Conservation (phyloP, 2,888 invertebrate species). For the Noctua pronuba region DNA sequence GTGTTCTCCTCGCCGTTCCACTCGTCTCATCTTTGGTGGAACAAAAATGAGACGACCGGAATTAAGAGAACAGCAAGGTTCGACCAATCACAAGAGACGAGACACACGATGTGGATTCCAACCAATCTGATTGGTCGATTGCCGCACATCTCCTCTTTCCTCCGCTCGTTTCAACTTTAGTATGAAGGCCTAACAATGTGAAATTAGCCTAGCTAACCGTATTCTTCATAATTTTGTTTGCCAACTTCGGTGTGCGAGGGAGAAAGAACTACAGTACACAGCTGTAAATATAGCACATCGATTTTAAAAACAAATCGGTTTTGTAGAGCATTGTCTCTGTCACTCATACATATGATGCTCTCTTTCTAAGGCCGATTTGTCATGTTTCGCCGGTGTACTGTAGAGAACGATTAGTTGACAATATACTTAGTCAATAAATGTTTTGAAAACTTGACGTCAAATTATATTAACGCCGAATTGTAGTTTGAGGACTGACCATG, state of each 20-base stretch:
- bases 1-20: neutral
- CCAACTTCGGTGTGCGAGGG: neutral
- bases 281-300: neutral
- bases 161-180: no score
- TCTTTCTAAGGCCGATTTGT: neutral
- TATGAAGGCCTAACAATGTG: conserved; percentile 1
- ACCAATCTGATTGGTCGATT: neutral
- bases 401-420: neutral
- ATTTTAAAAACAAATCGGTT: neutral
- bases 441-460: conserved; percentile 3
- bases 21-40: no score
- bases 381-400: neutral
- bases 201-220: neutral
- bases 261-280: neutral
- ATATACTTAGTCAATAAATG: neutral
- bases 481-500: conserved; percentile 60
- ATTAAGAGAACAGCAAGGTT: neutral
- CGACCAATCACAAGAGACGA: neutral
- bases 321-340: neutral
- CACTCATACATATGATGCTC: neutral
- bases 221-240: neutral
- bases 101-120: neutral
- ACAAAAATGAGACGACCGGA: neutral
- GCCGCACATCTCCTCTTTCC: neutral
- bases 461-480: conserved; percentile 14